Percentiles rank a stretch among this genome's conserved stretches.
phyloP scores from a whole-genome alignment of 2,888 invertebrate genomes.

The Drosophila rubida region DNA sequence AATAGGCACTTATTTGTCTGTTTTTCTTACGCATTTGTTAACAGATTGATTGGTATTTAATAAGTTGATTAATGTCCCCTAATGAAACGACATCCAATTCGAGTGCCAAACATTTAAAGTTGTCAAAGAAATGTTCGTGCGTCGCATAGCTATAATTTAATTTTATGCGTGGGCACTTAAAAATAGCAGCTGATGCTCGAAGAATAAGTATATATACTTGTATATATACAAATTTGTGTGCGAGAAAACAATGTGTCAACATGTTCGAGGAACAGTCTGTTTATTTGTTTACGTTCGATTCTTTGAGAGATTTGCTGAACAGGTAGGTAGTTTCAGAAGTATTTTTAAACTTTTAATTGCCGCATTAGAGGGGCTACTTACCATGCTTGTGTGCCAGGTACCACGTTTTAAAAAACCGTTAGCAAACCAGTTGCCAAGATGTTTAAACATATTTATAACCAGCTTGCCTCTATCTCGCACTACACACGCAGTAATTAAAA shows the following conservation, averaged over 20 bases:
- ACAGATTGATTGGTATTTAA: conserved; percentile 53
- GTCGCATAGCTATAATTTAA: conserved; percentile 31
- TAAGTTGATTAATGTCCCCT: conserved; percentile 51
- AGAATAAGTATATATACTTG: not conserved
- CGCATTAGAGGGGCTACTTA: not conserved
- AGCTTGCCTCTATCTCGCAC: not conserved
- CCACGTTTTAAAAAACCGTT: not conserved
- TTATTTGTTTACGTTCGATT: not conserved
- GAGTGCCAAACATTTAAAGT: conserved; percentile 35
- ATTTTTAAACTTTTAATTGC: not conserved
- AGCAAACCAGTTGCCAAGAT: not conserved
- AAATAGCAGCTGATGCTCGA: conserved; percentile 56
- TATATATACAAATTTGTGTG: not conserved
- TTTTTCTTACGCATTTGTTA: conserved; percentile 50
- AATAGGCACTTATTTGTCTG: conserved; percentile 7
- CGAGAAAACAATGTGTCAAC: not conserved
- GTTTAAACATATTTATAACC: not conserved
- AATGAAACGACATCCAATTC: conserved; percentile 37
- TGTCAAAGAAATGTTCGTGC: conserved; percentile 28
- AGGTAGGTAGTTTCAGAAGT: not conserved
- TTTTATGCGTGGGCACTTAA: conserved; percentile 44
- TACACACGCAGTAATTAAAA: not conserved
- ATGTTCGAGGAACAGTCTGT: not conserved
- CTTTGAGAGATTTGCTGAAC: not conserved
- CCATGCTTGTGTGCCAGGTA: not conserved